A percentile compares a stretch with the other conserved stretches of the same genome.
Evolutionary conservation across 1,140 invertebrate species (phyloP).

Genomic region (Drosophila sucinea): DNA sequence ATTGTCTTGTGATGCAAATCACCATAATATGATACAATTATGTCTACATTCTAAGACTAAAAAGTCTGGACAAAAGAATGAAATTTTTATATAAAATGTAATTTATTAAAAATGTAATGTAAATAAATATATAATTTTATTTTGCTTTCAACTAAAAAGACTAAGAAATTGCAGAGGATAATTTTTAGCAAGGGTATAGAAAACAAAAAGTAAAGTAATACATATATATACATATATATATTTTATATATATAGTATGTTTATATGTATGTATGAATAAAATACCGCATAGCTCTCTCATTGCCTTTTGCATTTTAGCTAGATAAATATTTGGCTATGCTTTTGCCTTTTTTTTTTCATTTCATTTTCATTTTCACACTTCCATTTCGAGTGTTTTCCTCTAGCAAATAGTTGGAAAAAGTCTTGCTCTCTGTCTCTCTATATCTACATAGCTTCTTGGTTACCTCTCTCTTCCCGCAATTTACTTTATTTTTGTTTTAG

Average conservation of each 20-base stretch:
- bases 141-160: too few species aligned
- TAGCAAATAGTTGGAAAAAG: slow-evolving; percentile 17
- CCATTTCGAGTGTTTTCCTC: slow-evolving; percentile 11
- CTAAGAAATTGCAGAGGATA: too few species aligned
- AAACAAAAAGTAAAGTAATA: not conserved
- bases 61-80: too few species aligned
- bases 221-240: not conserved
- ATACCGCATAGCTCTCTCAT: slow-evolving; percentile 37
- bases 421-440: slow-evolving; percentile 1
- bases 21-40: too few species aligned
- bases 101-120: too few species aligned
- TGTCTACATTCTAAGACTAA: too few species aligned
- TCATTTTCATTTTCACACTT: slow-evolving; percentile 38
- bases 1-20: too few species aligned
- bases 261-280: not conserved
- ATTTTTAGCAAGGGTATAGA: too few species aligned
- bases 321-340: slow-evolving; percentile 73
- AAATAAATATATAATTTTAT: too few species aligned
- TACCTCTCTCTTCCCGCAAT: not conserved
- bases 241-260: not conserved
- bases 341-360: slow-evolving; percentile 40
- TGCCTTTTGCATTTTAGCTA: slow-evolving; percentile 72
- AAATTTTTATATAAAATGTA: too few species aligned
- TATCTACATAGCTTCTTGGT: slow-evolving; percentile 13
- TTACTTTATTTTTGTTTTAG: not conserved